Percentiles rank a stretch among this genome's conserved stretches.
phyloP scores from a whole-genome alignment of 1,140 invertebrate species.

The Eumeta japonica region DNA sequence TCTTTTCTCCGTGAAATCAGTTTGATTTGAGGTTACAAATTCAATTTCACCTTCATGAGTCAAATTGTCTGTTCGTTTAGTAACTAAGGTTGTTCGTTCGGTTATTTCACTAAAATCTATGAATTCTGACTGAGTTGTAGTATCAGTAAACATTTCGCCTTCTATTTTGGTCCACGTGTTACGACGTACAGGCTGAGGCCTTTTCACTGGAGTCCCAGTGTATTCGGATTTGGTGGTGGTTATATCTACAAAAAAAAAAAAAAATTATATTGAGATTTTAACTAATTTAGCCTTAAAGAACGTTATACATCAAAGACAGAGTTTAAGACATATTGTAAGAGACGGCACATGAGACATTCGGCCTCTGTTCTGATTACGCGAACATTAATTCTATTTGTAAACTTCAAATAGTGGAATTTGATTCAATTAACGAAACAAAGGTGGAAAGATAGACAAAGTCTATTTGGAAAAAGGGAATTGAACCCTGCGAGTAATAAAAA shows the following conservation, averaged over 20 bases:
- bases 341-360: too few species aligned
- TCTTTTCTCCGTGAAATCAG: slow-evolving; percentile 62
- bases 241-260: slow-evolving; percentile 56
- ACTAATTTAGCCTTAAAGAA: too few species aligned
- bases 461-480: too few species aligned
- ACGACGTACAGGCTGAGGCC: slow-evolving; percentile 67
- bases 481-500: too few species aligned
- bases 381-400: too few species aligned
- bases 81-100: slow-evolving; percentile 60
- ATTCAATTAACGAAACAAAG: too few species aligned
- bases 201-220: slow-evolving; percentile 64
- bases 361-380: too few species aligned
- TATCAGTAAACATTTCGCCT: slow-evolving; percentile 69
- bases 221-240: slow-evolving; percentile 67
- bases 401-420: too few species aligned
- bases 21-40: slow-evolving; percentile 62
- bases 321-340: too few species aligned
- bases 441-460: too few species aligned
- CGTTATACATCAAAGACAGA: too few species aligned
- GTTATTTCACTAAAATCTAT: slow-evolving; percentile 61
- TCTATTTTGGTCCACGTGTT: slow-evolving; percentile 82
- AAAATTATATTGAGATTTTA: slow-evolving; percentile 1
- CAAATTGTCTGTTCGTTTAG: slow-evolving; percentile 64
- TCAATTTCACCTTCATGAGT: slow-evolving; percentile 65
- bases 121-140: slow-evolving; percentile 66